Conservation (phyloP, 2,888 invertebrate species). For the Xanthostigma xanthostigma region DNA sequence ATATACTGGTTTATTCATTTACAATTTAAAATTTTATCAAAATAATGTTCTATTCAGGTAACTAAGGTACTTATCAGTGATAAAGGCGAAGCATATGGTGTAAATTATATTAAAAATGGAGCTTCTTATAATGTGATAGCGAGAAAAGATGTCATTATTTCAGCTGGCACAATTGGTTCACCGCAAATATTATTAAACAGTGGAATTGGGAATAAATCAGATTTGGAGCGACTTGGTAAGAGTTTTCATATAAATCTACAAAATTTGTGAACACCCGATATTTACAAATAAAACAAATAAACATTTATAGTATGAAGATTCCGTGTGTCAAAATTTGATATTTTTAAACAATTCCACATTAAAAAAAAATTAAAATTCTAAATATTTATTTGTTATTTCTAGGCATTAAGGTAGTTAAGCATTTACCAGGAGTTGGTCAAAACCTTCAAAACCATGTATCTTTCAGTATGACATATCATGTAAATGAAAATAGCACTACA, state of each 20-base stretch:
- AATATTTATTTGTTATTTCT: neutral
- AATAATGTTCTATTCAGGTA: neutral
- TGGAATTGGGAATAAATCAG: constrained; percentile 1
- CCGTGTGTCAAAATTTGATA: too few species aligned
- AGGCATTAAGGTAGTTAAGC: constrained; percentile 20
- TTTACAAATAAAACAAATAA: too few species aligned
- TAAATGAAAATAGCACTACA: constrained; percentile 1
- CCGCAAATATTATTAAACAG: constrained; percentile 3
- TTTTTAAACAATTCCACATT: too few species aligned
- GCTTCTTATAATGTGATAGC: neutral
- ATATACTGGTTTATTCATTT: neutral
- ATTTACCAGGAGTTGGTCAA: constrained; percentile 25
- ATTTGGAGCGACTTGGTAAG: constrained; percentile 1
- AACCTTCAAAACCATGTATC: constrained; percentile 17
- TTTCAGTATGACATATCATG: constrained; percentile 5
- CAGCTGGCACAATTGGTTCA: constrained; percentile 3
- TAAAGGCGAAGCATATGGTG: neutral
- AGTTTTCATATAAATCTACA: neutral
- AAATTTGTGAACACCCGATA: too few species aligned
- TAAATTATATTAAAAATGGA: constrained; percentile 2
- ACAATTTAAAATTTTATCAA: too few species aligned
- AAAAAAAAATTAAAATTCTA: neutral
- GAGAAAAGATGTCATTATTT: constrained; percentile 3
- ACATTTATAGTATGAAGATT: too few species aligned
- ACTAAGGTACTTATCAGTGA: neutral